These are phyloP conservation scores for Labrus mixtus DNA, from an alignment of 2,113 vertebrate genomes.

Conservation along the genomic window DNA sequence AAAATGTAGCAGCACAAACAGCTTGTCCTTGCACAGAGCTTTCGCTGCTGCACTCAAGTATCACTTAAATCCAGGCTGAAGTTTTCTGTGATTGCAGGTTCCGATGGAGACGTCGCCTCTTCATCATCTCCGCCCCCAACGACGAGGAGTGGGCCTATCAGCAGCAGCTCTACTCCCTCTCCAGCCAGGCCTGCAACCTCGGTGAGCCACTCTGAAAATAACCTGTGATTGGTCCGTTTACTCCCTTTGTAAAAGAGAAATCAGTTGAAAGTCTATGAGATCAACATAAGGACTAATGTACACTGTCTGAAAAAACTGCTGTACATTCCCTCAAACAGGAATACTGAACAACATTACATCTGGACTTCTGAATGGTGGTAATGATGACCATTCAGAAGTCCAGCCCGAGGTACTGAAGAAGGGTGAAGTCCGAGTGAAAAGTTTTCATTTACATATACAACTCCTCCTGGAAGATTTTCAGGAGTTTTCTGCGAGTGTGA, in stretches of 20 bases:
- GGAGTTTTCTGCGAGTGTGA: too few relatives aligned
- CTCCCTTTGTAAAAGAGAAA: background rate
- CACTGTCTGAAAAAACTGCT: too few relatives aligned
- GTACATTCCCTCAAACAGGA: too few relatives aligned
- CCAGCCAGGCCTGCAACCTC: conserved; percentile 97
- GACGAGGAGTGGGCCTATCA: conserved; percentile 99
- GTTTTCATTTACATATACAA: too few relatives aligned
- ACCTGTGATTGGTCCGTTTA: background rate
- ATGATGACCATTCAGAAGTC: too few relatives aligned
- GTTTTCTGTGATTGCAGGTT: conserved; percentile 85
- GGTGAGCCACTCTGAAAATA: conserved; percentile 83
- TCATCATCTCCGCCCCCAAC: conserved; percentile 94
- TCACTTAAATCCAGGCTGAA: conserved; percentile 44
- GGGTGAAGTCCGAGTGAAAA: too few relatives aligned
- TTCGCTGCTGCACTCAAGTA: conserved; percentile 40
- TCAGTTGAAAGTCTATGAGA: too few relatives aligned
- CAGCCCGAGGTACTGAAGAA: too few relatives aligned
- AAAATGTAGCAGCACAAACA: conserved; percentile 24
- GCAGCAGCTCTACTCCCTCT: conserved; percentile 94
- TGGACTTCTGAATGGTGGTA: too few relatives aligned
- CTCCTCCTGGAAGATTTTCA: too few relatives aligned
- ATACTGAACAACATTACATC: too few relatives aligned
- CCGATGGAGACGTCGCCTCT: conserved; percentile 95
- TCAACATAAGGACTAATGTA: too few relatives aligned
- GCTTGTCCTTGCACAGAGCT: conserved; percentile 17